Base-by-base conservation (phyloP, 1,140 invertebrate species). In the Calliopsis andreniformis region DNA sequence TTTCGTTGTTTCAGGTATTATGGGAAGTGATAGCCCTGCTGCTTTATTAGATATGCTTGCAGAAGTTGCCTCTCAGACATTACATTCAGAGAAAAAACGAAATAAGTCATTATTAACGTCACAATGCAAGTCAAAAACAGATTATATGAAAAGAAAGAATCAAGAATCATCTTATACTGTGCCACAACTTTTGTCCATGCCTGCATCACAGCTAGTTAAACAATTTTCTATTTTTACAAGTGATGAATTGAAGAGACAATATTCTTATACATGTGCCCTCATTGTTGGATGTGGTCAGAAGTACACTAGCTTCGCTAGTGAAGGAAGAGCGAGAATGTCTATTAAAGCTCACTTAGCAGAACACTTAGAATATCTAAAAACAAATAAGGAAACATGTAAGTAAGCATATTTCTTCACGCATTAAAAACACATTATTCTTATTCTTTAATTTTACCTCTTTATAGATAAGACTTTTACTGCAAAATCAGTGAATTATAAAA, bases 291-390 rank as follows among this genome's bases (percentile, higher is more conserved):
- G 94, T 75, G 80, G 88, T 12, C 89, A 92, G 73, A 92, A 89
- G 43, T 94, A 92, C 75, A 92, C 91, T 4, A 94, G 94, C 87
- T 94, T 94, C 91, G 94, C 94, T 1, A 94, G 93, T 82, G 94
- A 95, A 86, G 90, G 87, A 30, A 92, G 89, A 82, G 94, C 94
- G 0, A 89, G 93, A 78, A 88, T 90, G 69, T 92, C 92, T 43
- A 94, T 95, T 71, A 93, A 92, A 78, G 88, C 86, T 7, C 94
- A 95, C 83, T 84, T 95, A 35, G 85, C 86, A 5, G 87, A 92
- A 28, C 93, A 94, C 84, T 84, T 94, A 42, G 87, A 92, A 62
- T 87, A 90, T 76, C 86, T 93, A 30, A 90, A 89, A 82, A 86
- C 86, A 55, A 88, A 91, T 80, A 84, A 86, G 68, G 84, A 89